Evolutionary conservation across 2,888 invertebrate genomes (phyloP).

Genomic region (Drosophila stalkeri): DNA sequence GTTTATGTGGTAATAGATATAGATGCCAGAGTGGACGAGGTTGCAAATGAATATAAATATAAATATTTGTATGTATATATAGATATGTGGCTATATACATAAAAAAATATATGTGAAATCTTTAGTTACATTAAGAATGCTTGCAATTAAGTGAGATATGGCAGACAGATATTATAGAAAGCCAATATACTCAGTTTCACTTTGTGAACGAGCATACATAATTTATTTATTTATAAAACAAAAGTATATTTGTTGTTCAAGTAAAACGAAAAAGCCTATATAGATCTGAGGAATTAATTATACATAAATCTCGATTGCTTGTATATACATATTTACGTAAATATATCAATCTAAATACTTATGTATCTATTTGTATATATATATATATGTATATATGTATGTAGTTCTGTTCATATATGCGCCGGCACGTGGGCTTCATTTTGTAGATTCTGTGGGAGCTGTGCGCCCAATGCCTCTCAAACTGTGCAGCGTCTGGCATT

Average conservation of each 20-base stretch:
- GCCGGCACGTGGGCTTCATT: conserved; percentile 42
- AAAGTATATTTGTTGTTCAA: background rate
- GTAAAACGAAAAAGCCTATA: background rate
- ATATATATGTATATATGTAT: no score
- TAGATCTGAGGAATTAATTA: background rate
- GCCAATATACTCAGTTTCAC: background rate
- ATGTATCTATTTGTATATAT: background rate
- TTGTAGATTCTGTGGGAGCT: conserved; percentile 44
- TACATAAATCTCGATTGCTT: background rate
- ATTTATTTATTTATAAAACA: background rate
- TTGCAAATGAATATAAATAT: background rate
- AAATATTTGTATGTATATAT: background rate
- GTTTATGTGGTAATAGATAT: background rate
- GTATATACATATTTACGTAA: background rate
- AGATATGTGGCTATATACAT: background rate
- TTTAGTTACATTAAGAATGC: no score
- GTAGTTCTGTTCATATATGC: background rate
- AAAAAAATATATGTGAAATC: background rate
- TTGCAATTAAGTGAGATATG: background rate
- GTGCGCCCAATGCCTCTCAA: conserved; percentile 44
- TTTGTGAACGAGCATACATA: background rate
- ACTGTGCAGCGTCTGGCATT: conserved; percentile 41
- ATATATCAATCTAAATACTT: background rate
- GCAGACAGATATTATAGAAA: background rate
- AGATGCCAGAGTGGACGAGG: background rate